A percentile compares a stretch with the other conserved stretches of the same genome.
phyloP scores from a whole-genome alignment of 2,888 invertebrate species.

The Napeogenes sylphis region DNA sequence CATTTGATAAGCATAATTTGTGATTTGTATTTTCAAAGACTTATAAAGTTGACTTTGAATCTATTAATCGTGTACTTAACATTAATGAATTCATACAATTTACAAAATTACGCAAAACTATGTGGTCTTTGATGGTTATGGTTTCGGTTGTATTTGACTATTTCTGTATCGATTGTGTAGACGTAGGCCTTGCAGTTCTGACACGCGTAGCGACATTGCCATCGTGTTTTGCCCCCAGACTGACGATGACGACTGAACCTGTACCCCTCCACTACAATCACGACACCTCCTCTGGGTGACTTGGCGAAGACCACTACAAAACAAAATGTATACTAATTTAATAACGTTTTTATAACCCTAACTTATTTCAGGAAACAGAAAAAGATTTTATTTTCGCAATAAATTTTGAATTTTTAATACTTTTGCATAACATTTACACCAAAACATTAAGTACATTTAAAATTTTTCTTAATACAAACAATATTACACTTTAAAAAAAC shows the following conservation, averaged over 20 bases:
- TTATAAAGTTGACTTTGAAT: no score
- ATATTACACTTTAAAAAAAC: no score
- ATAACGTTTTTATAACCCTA: neutral
- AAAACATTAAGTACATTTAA: no score
- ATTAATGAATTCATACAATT: no score
- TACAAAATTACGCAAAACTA: neutral
- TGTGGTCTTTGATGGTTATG: slow-evolving; percentile 33
- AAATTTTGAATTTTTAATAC: no score
- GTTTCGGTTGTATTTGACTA: slow-evolving; percentile 30
- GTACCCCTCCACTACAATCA: slow-evolving; percentile 37
- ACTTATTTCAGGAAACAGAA: no score
- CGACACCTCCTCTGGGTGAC: slow-evolving; percentile 25
- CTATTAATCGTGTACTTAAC: no score
- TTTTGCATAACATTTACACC: no score
- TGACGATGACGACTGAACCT: slow-evolving; percentile 41
- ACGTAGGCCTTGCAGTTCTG: slow-evolving; percentile 38
- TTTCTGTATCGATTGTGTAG: slow-evolving; percentile 30
- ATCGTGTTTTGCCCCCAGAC: slow-evolving; percentile 24
- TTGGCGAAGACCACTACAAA: slow-evolving; percentile 12
- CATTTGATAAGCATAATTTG: no score
- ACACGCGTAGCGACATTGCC: slow-evolving; percentile 33
- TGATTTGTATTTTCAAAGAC: no score
- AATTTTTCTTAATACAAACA: no score
- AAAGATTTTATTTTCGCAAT: no score
- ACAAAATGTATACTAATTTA: slow-evolving; percentile 7